Base-by-base conservation (phyloP, 1,140 invertebrate species). In the Diorhabda elongata region DNA sequence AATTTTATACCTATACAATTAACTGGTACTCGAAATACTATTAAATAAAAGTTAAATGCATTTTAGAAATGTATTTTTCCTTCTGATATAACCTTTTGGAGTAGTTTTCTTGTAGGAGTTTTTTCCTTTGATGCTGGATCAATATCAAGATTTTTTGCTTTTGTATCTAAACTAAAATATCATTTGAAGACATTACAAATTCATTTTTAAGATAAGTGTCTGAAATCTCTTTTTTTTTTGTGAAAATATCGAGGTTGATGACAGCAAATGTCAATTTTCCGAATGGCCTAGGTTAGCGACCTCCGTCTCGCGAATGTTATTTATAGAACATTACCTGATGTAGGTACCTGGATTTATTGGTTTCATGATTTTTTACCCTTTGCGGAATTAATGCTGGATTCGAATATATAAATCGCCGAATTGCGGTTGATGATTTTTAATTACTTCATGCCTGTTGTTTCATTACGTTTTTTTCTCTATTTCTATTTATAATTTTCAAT, bases 241-340 rank as follows among this genome's bases (percentile, higher is more conserved):
- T n/a, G 47, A 8, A 52, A 8, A 8, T 52, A n/a, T 52, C n/a
- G 47, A n/a, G 47, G 47, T 52, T 8, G 6, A 52, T 52, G 47
- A 52, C 47, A 52, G 47, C 47, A 8, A 52, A 6, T 52, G 47
- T 52, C 47, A 52, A 52, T 62, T 62, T 62, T 62, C 61, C 43
- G 61, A 44, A 62, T 11, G 44, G 42, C 42, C 59, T 62, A 44
- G 61, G 61, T 62, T 62, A 62, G 42, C 61, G 61, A 62, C 61
- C 61, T 44, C 61, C 43, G 11, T 44, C 44, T 62, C 43, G 43
- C 61, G 8, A 44, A 44, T 41, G 61, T 44, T 62, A 62, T 62
- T 62, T 62, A 44, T 62, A 62, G 61, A 62, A 52, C 47, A 52
- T 8, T n/a, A 52, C 47, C 47, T 52, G 47, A 52, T 52, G 26